Conservation (phyloP, 1,140 invertebrate species). For the Daktulosphaira vitifoliae region DNA sequence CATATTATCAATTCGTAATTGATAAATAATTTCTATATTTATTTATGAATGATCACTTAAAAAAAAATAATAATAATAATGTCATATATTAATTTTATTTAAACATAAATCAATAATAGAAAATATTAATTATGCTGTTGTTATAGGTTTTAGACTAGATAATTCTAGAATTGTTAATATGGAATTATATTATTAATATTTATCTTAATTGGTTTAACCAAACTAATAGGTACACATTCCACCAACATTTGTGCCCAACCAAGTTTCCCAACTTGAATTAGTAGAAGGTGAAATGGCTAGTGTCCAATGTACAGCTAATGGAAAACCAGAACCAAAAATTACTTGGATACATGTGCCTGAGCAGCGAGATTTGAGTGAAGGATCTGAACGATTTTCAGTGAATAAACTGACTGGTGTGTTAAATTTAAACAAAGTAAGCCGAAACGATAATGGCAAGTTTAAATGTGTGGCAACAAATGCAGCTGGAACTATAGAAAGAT, state of each 20-base stretch:
- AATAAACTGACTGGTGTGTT: conserved; percentile 58
- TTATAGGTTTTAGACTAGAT: too few relatives aligned
- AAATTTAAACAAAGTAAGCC: conserved; percentile 64
- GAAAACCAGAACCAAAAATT: conserved; percentile 71
- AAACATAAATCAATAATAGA: too few relatives aligned
- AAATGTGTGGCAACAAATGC: conserved; percentile 72
- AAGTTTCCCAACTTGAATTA: conserved; percentile 52
- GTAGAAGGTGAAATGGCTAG: conserved; percentile 67
- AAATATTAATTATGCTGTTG: too few relatives aligned
- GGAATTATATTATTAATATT: too few relatives aligned
- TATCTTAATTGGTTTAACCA: neutral
- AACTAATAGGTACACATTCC: conserved; percentile 60
- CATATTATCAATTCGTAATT: too few relatives aligned
- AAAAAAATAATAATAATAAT: too few relatives aligned
- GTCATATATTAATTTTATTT: too few relatives aligned
- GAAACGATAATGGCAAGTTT: conserved; percentile 69
- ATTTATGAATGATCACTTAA: too few relatives aligned
- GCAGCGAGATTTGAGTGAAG: conserved; percentile 53
- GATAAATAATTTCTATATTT: too few relatives aligned
- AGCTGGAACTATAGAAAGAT: conserved; percentile 60
- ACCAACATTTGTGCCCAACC: conserved; percentile 55
- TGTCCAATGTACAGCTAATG: conserved; percentile 64
- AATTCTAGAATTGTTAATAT: too few relatives aligned
- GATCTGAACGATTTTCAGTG: conserved; percentile 61
- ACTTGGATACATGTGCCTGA: conserved; percentile 58